These are phyloP conservation scores for Drosophila parthenogenetica DNA, from an alignment of 2,888 invertebrate species.

Conservation along the genomic window DNA sequence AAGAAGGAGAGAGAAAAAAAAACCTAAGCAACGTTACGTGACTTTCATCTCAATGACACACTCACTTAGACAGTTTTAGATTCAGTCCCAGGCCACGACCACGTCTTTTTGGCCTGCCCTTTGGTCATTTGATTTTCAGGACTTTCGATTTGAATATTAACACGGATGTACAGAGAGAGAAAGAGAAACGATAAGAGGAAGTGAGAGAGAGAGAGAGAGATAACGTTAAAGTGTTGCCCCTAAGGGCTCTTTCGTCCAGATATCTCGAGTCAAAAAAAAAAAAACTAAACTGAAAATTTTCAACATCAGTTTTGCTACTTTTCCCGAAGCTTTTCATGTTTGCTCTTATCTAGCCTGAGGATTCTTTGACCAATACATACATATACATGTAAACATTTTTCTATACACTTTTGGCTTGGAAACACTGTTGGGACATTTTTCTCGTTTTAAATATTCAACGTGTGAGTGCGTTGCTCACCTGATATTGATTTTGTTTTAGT, in stretches of 20 bases:
- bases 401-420: neutral
- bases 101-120: constrained; percentile 32
- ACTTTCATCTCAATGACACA: constrained; percentile 70
- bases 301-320: constrained; percentile 34
- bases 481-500: constrained; percentile 73
- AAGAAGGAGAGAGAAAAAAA: neutral
- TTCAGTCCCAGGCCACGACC: neutral
- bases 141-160: constrained; percentile 73
- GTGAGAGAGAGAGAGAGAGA: constrained; percentile 12
- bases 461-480: constrained; percentile 39
- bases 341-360: constrained; percentile 21
- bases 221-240: constrained; percentile 38
- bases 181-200: neutral
- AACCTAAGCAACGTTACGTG: constrained; percentile 70
- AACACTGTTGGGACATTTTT: constrained; percentile 27
- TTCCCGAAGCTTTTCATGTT: constrained; percentile 10
- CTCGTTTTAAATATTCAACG: constrained; percentile 50
- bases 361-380: constrained; percentile 29
- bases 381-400: neutral
- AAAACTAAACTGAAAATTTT: constrained; percentile 36
- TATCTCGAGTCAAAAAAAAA: constrained; percentile 32
- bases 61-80: constrained; percentile 26
- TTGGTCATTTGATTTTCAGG: constrained; percentile 56
- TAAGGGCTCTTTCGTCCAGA: constrained; percentile 33
- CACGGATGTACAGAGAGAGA: constrained; percentile 45